phyloP scores from a whole-genome alignment of 2,888 invertebrate species.

The Xestia sexstrigata region DNA sequence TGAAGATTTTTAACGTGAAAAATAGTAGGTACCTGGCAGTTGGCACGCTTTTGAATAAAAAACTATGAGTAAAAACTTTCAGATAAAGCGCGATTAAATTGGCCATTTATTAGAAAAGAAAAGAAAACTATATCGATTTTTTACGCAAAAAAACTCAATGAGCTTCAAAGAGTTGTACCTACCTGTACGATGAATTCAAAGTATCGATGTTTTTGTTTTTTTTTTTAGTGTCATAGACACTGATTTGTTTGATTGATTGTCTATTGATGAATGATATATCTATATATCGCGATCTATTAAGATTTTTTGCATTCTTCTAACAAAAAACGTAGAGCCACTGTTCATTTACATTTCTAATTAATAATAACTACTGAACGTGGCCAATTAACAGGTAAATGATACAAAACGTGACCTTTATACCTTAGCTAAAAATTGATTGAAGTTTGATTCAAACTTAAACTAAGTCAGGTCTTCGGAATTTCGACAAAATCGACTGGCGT shows the following conservation, averaged over 20 bases:
- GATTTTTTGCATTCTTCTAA: background rate
- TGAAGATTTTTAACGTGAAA: conserved; percentile 2
- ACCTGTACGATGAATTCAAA: background rate
- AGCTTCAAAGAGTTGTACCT: background rate
- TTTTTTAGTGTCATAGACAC: background rate
- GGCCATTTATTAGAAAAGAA: conserved; percentile 8
- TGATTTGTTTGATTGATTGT: conserved; percentile 10
- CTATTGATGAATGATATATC: conserved; percentile 18
- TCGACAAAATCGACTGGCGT: background rate
- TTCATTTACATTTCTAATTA: conserved; percentile 36
- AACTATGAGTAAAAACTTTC: conserved; percentile 18
- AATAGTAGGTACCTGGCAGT: conserved; percentile 7
- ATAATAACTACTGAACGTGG: conserved; percentile 23
- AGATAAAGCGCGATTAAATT: conserved; percentile 9
- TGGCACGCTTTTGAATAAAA: conserved; percentile 35
- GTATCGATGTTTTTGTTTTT: conserved; percentile 19
- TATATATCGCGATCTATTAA: conserved; percentile 23
- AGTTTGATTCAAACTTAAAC: background rate
- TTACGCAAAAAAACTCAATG: background rate
- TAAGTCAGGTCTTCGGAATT: background rate
- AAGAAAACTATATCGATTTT: conserved; percentile 5
- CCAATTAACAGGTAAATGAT: conserved; percentile 9
- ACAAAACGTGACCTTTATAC: background rate
- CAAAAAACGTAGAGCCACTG: conserved; percentile 45
- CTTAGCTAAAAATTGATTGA: background rate